Evolutionary conservation across 2,797 vertebrate genomes (phyloP), one percentile per base, ranked within the genome.

Genomic region (Pipistrellus nathusii): DNA sequence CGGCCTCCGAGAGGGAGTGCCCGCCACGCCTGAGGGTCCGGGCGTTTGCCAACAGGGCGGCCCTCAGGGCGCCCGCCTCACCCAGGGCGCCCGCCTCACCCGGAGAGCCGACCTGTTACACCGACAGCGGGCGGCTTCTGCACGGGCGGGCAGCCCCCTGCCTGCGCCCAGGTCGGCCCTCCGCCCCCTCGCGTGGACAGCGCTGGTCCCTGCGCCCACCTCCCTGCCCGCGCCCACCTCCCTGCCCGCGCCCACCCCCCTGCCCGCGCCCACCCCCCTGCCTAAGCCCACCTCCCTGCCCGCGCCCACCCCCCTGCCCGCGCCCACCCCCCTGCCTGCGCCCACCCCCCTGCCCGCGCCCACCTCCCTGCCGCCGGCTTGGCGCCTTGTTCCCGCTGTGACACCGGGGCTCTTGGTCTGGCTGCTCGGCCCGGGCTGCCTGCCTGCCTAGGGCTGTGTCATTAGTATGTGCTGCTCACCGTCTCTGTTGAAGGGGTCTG

Each of bases 31-130:
- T 91, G 96, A 96, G 93, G 93, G 94, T 91, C 81, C 53, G 91
- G 94, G 83, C 95, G 96, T 96, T 96, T 96, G 87, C 93, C 94
- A n/a, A n/a, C n/a, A n/a, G n/a, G n/a, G n/a, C n/a, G n/a, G n/a
- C n/a, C n/a, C n/a, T n/a, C n/a, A n/a, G n/a, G n/a, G n/a, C n/a
- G n/a, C n/a, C n/a, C n/a, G n/a, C n/a, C n/a, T n/a, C n/a, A n/a
- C n/a, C n/a, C n/a, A n/a, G n/a, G n/a, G n/a, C n/a, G n/a, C n/a
- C n/a, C n/a, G n/a, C n/a, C n/a, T n/a, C n/a, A n/a, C n/a, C n/a
- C n/a, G n/a, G n/a, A n/a, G 57, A 91, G 80, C 87, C 48, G 48
- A 14, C 62, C 14, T 27, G 85, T 76, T 41, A 12, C 35, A 80
- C 35, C 62, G 57, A 46, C 10, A 10, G 62, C 8, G 30, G 30